These are phyloP conservation scores for Cyclura pinguis DNA, from an alignment of 2,797 vertebrate genomes.

Conservation along the genomic window DNA sequence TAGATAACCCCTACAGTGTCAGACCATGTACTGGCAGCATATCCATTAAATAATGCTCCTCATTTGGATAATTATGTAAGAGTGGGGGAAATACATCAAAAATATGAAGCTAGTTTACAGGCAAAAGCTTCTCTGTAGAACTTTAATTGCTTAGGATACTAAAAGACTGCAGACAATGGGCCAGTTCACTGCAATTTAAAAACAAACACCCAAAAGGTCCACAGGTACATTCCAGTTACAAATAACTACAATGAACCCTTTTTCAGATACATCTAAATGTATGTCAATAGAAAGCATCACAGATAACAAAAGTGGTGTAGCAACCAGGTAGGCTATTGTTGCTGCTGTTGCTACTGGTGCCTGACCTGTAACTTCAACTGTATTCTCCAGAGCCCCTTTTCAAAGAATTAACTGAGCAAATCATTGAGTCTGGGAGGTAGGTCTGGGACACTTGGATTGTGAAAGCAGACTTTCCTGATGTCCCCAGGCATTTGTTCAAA, in stretches of 20 bases:
- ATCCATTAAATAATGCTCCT: not conserved
- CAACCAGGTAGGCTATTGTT: too few relatives aligned
- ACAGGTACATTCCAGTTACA: not conserved
- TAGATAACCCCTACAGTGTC: not conserved
- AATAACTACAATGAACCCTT: not conserved
- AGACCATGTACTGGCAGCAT: not conserved
- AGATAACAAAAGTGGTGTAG: not conserved
- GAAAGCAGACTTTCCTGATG: rapidly evolving
- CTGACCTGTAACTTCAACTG: too few relatives aligned
- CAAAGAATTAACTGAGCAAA: not conserved
- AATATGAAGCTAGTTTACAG: not conserved
- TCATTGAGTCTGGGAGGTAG: too few relatives aligned
- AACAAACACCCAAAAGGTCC: not conserved
- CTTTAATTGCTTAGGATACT: not conserved
- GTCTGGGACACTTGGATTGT: not conserved
- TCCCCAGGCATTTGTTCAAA: not conserved
- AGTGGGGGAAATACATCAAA: not conserved
- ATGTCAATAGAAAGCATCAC: not conserved
- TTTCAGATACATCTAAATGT: not conserved
- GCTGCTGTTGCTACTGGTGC: not conserved
- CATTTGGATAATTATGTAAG: not conserved
- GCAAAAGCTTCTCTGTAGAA: not conserved
- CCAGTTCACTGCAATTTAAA: not conserved
- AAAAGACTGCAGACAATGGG: not conserved
- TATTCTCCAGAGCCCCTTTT: not conserved